phyloP scores from a whole-genome alignment of 2,113 vertebrate species.

The Otolemur garnettii region DNA sequence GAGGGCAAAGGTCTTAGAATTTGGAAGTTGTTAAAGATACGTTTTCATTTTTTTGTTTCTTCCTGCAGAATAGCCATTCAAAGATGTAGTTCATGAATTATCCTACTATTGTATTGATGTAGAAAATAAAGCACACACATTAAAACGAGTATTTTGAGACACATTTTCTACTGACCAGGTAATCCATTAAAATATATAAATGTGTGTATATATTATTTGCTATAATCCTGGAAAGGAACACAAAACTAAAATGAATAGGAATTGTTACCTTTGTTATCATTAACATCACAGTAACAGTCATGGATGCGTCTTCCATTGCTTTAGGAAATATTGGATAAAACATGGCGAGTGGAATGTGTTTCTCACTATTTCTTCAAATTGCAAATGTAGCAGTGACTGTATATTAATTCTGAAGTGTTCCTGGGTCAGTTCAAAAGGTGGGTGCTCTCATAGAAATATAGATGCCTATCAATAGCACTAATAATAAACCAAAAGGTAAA shows the following conservation, averaged over 20 bases:
- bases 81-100: background rate
- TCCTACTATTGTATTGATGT: background rate
- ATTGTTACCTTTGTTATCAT: background rate
- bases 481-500: background rate
- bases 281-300: background rate
- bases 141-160: background rate
- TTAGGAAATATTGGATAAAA: background rate
- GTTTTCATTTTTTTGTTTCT: background rate
- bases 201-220: too few species aligned
- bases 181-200: too few species aligned
- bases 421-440: background rate
- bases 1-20: background rate
- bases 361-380: slow-evolving; percentile 4
- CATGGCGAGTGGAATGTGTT: background rate
- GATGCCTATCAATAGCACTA: background rate
- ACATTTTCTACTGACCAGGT: background rate
- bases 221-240: background rate
- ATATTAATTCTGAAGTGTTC: background rate
- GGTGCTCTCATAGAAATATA: background rate
- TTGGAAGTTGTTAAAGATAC: background rate
- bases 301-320: background rate
- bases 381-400: background rate
- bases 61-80: background rate
- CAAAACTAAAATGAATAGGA: background rate
- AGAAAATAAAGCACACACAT: background rate